These are phyloP conservation scores for Halichoeres trimaculatus DNA, from an alignment of 2,113 vertebrate genomes.

Conservation along the genomic window DNA sequence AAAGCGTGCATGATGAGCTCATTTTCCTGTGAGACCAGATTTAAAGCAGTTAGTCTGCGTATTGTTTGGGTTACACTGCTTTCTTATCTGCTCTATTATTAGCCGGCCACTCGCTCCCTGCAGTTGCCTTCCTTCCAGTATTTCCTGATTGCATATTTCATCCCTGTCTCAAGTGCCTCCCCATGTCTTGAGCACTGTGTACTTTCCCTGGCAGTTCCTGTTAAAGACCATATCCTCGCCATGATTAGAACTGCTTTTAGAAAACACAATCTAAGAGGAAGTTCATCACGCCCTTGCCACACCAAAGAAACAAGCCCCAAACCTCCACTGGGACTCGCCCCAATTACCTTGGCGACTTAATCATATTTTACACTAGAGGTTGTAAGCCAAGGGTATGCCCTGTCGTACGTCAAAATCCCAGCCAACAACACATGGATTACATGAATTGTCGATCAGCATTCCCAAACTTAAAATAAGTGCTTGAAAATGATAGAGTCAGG, in stretches of 20 bases:
- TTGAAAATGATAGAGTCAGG: constrained; percentile 40
- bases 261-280: constrained; percentile 53
- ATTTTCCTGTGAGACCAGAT: constrained; percentile 57
- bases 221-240: constrained; percentile 40
- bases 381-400: constrained; percentile 8
- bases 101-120: constrained; percentile 65
- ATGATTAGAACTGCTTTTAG: constrained; percentile 58
- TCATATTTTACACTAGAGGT: constrained; percentile 59
- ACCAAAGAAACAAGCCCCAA: constrained; percentile 38
- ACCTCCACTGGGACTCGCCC: constrained; percentile 58
- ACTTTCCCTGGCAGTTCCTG: constrained; percentile 63
- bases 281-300: constrained; percentile 40
- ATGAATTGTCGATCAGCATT: constrained; percentile 28
- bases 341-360: constrained; percentile 67
- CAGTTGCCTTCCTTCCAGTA: constrained; percentile 76
- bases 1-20: constrained; percentile 46
- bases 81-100: constrained; percentile 80
- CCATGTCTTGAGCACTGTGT: constrained; percentile 44
- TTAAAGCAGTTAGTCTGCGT: constrained; percentile 59
- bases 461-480: constrained; percentile 24
- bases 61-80: constrained; percentile 71
- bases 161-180: constrained; percentile 47
- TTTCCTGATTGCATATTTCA: constrained; percentile 78
- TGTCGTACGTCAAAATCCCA: constrained; percentile 40
- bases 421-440: constrained; percentile 41